Evolutionary conservation across 2,113 vertebrate species (phyloP).

Genomic region (Nothobranchius furzeri): DNA sequence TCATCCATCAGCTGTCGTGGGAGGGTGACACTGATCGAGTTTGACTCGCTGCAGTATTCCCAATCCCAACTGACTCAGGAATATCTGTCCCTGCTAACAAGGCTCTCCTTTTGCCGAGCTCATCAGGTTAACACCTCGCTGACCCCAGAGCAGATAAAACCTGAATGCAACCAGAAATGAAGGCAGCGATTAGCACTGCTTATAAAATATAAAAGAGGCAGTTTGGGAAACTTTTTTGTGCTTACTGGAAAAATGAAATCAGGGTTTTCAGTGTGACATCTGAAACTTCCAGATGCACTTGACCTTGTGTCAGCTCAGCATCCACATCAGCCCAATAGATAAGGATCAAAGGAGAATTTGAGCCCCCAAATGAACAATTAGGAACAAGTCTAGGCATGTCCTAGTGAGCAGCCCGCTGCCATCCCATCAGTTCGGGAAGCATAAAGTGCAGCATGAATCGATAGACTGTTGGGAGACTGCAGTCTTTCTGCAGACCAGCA

Average conservation of each 20-base stretch:
- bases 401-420: constrained; percentile 36
- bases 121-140: constrained; percentile 59
- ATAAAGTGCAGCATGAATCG: constrained; percentile 55
- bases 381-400: constrained; percentile 62
- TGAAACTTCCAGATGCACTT: constrained; percentile 4
- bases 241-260: constrained; percentile 2
- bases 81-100: constrained; percentile 50
- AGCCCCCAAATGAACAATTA: constrained; percentile 53
- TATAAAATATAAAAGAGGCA: background rate
- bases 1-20: constrained; percentile 7
- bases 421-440: constrained; percentile 43
- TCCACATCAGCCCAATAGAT: constrained; percentile 9
- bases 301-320: constrained; percentile 28
- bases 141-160: constrained; percentile 34
- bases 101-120: constrained; percentile 47
- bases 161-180: constrained; percentile 25
- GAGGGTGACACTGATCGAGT: constrained; percentile 36
- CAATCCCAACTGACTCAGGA: constrained; percentile 60
- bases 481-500: constrained; percentile 49
- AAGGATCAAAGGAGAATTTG: constrained; percentile 37
- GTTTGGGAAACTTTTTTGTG: constrained; percentile 25
- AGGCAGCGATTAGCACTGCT: constrained; percentile 33
- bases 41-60: constrained; percentile 54
- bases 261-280: background rate
- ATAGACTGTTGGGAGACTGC: constrained; percentile 57